Evolutionary conservation across 2,113 vertebrate genomes (phyloP), one percentile per base, ranked within the genome.

Genomic region (Podilymbus podiceps): DNA sequence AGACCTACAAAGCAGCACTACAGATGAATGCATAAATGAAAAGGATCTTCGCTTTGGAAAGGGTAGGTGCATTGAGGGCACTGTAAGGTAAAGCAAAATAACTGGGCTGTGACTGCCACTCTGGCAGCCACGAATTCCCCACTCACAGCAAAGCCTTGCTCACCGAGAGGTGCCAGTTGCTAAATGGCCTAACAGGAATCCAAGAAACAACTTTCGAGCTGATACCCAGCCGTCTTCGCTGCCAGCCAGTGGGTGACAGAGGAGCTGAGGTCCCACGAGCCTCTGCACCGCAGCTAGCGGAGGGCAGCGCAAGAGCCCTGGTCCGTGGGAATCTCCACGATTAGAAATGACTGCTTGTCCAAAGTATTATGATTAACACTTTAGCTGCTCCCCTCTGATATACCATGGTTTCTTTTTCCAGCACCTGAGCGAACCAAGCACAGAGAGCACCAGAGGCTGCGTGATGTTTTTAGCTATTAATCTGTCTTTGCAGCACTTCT

Each of bases 251-350:
- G 8, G 60, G 63, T 0, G 8, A 9, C 25, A 24, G 42, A 74
- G 55, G 27, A 68, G 52, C n/a, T 0, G 0, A 2, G 1, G 11
- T 13, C 13, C 0, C 2, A 33, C 0, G 2, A 67, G 55, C 44
- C 52, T 25, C n/a, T 2, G 0, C 13, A 3, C 6, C 1, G 25
- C 68, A 67, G 38, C 35, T 42, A 47, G 17, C 64, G 59, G 15
- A 69, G n/a, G 18, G 15, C 9, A 19, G 40, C 1, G 0, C 40
- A 8, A 79, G 31, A 94, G 42, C 17, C 82, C 38, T 2, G 38
- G 20, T 42, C 60, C 50, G 44, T 5, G 16, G 63, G 49, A 59
- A 85, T 55, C 3, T 3, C 53, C 55, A 25, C 2, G 0, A 86
- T 58, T 44, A 42, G 52, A 85, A 93, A 85, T n/a, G 79, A 75